A percentile compares a stretch with the other conserved stretches of the same genome.
These are phyloP conservation scores for Urocitellus parryii DNA, from an alignment of 2,113 vertebrate genomes.

Conservation along the genomic window DNA sequence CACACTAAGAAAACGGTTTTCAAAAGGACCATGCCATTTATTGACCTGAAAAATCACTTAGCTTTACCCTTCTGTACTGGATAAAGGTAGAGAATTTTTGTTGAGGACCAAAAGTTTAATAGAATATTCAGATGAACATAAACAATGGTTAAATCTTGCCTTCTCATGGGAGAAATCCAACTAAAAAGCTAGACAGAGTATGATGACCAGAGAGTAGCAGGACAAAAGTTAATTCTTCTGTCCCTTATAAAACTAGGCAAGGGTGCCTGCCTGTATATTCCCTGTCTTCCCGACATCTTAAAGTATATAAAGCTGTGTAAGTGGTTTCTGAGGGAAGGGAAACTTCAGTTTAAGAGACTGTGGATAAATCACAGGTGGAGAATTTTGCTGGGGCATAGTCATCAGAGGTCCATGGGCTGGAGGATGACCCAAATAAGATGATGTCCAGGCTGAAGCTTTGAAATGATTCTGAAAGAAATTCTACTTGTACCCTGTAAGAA, in stretches of 20 bases:
- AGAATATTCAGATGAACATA: too few species aligned
- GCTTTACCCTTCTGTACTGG: not conserved
- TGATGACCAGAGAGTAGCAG: not conserved
- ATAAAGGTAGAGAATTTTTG: not conserved
- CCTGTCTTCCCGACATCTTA: not conserved
- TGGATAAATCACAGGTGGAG: too few species aligned
- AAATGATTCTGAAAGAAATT: not conserved
- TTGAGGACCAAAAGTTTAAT: not conserved
- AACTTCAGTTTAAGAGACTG: not conserved
- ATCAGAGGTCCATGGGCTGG: not conserved
- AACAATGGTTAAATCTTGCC: not conserved
- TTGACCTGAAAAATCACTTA: not conserved
- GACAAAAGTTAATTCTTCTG: too few species aligned
- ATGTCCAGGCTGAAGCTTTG: not conserved
- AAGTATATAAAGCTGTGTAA: not conserved
- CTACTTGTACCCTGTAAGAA: not conserved
- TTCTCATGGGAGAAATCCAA: not conserved
- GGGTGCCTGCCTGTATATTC: rapidly evolving
- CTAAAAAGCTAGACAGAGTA: not conserved
- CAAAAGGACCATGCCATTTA: not conserved
- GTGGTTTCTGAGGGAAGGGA: not conserved
- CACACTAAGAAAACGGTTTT: not conserved
- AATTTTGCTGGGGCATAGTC: not conserved
- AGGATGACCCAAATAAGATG: not conserved
- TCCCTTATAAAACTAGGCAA: too few species aligned